phyloP scores from a whole-genome alignment of 2,888 invertebrate species.

The Anoncus sp. region DNA sequence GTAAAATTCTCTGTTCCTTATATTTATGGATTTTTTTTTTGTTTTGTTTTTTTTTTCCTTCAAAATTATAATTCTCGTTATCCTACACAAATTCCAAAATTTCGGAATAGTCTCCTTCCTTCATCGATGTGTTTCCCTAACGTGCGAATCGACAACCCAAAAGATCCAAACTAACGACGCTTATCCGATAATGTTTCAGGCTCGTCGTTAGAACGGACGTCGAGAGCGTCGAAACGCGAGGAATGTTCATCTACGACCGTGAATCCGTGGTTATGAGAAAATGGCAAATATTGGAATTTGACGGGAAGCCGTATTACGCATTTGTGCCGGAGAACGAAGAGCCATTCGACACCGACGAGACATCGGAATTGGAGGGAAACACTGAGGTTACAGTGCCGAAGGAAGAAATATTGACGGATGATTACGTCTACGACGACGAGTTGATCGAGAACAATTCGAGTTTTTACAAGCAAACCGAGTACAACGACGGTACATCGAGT shows the following conservation, averaged over 20 bases:
- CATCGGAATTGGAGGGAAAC: slow-evolving; percentile 63
- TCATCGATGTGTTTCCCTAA: background rate
- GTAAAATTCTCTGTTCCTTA: too few species aligned
- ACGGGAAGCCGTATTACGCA: slow-evolving; percentile 81
- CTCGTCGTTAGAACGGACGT: slow-evolving; percentile 67
- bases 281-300: slow-evolving; percentile 82
- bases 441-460: slow-evolving; percentile 56
- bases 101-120: too few species aligned
- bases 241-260: slow-evolving; percentile 79
- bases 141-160: background rate
- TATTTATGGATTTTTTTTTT: slow-evolving; percentile 21
- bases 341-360: slow-evolving; percentile 72
- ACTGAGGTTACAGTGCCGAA: slow-evolving; percentile 40
- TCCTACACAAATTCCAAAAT: too few species aligned
- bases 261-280: slow-evolving; percentile 81
- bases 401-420: slow-evolving; percentile 57
- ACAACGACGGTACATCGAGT: slow-evolving; percentile 61
- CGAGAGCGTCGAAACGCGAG: slow-evolving; percentile 68
- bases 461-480: slow-evolving; percentile 63
- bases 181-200: slow-evolving; percentile 78
- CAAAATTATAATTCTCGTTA: too few species aligned
- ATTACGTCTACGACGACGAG: slow-evolving; percentile 62
- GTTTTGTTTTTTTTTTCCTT: too few species aligned
- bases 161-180: slow-evolving; percentile 49
- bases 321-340: slow-evolving; percentile 79